Evolutionary conservation across 1,140 invertebrate species (phyloP), one percentile per base, ranked within the genome.

Genomic region (Euura lappo): DNA sequence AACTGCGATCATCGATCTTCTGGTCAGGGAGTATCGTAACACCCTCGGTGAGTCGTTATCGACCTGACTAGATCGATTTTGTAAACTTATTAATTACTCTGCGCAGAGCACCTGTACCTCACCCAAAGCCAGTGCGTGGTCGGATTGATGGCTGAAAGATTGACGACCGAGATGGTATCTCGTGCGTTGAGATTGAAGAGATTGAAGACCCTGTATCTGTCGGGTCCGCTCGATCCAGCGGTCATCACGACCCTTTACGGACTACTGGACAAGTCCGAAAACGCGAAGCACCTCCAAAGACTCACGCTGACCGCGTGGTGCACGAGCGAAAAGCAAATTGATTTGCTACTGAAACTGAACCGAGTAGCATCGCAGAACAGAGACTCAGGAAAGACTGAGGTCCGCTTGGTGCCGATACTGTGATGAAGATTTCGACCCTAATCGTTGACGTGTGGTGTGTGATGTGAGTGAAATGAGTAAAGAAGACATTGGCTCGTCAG

Each of bases 181-280:
- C 3, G 51, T 11, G 51, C 51, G 13, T n/a, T 60, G 10, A 8
- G 51, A 60, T 60, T 60, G 6, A 60, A 60, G 51, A 60, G 13
- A 60, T n/a, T 60, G 51, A 60, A 60, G 51, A 60, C 51, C 51
- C 51, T 60, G 51, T n/a, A 60, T 6, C 51, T 60, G 8, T 60
- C 51, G 10, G 51, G 51, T 6, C 51, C 51, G 8, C 10, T 60
- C 8, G 51, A 60, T 60, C 13, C 51, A 60, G 51, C 10, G 51
- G 51, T n/a, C 8, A n/a, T 60, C 13, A 60, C 10, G 13, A 60
- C 51, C 8, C 51, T 60, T n/a, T 60, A 60, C 5, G 13, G 13
- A 11, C 51, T 60, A 3, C 13, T 60, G 51, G 51, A 60, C 51
- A 60, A 60, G 51, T n/a, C 51, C 8, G 8, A 60, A 3, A 6